Evolutionary conservation across 2,797 vertebrate genomes (phyloP).

Genomic region (Iguana delicatissima): DNA sequence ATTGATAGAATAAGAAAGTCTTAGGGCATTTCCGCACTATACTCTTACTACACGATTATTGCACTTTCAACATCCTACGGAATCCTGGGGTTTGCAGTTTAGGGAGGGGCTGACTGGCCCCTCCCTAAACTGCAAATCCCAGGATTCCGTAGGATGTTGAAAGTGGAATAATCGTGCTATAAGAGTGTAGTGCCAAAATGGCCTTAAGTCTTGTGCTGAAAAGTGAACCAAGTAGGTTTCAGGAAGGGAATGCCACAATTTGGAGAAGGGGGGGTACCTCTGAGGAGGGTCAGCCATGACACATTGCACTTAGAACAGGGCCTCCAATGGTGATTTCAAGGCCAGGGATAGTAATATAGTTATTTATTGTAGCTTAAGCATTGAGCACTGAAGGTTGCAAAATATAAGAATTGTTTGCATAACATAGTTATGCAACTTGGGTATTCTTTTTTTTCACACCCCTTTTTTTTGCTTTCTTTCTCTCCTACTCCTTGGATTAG

Average conservation of each 20-base stretch:
- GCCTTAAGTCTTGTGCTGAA: not conserved
- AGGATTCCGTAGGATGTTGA: too few species aligned
- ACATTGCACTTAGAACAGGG: not conserved
- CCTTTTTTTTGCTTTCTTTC: constrained; percentile 13
- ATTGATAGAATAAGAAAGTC: not conserved
- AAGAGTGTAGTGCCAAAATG: too few species aligned
- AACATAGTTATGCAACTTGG: not conserved
- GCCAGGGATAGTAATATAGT: not conserved
- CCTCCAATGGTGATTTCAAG: not conserved
- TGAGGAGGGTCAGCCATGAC: not conserved
- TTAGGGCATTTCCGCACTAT: not conserved
- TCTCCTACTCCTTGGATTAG: constrained; percentile 48
- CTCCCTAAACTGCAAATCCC: too few species aligned
- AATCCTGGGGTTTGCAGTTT: too few species aligned
- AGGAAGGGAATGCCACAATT: not conserved
- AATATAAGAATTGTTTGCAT: not conserved
- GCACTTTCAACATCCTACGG: too few species aligned
- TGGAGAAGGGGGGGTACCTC: not conserved
- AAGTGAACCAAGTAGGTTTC: not conserved
- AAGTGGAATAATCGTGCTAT: too few species aligned
- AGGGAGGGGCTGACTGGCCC: too few species aligned
- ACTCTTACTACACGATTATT: too few species aligned
- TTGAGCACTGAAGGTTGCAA: not conserved
- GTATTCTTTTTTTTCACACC: not conserved
- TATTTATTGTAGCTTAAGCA: not conserved